These are phyloP conservation scores for Heliconius hermathena DNA, from an alignment of 1,140 invertebrate species.

Conservation along the genomic window DNA sequence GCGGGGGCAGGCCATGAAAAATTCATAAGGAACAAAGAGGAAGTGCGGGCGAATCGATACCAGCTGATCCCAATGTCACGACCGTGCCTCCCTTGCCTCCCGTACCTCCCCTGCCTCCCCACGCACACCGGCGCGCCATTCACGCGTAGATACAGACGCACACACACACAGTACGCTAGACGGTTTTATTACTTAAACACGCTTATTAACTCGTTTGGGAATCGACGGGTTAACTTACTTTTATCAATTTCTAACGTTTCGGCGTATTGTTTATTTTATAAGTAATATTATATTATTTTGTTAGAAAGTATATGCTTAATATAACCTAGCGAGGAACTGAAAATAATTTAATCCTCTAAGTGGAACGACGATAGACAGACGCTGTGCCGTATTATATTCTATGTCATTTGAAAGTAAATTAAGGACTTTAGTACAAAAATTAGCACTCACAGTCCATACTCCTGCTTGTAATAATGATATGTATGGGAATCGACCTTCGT, in stretches of 20 bases:
- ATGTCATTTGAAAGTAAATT: too few relatives aligned
- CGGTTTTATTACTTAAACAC: conserved; percentile 9
- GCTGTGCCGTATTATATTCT: too few relatives aligned
- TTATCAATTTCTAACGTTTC: not conserved
- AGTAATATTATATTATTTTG: not conserved
- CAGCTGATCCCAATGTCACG: conserved; percentile 79
- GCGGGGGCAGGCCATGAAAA: conserved; percentile 60
- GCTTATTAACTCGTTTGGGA: conserved; percentile 17
- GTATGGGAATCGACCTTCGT: not conserved
- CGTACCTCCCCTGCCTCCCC: conserved; percentile 13
- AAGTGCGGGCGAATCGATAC: conserved; percentile 74
- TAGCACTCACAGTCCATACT: not conserved
- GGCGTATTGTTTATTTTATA: not conserved
- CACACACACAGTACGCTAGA: conserved; percentile 30
- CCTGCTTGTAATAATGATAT: not conserved
- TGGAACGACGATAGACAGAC: too few relatives aligned
- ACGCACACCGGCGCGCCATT: conserved; percentile 28
- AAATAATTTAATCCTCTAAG: too few relatives aligned
- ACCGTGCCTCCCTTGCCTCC: conserved; percentile 29
- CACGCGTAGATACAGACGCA: conserved; percentile 31
- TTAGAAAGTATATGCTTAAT: not conserved
- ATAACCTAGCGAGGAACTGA: too few relatives aligned
- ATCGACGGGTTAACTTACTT: not conserved
- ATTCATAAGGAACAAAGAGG: conserved; percentile 74
- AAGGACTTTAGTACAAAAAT: not conserved